Conservation (phyloP, 2,888 invertebrate genomes). For the Dusona sp. region DNA sequence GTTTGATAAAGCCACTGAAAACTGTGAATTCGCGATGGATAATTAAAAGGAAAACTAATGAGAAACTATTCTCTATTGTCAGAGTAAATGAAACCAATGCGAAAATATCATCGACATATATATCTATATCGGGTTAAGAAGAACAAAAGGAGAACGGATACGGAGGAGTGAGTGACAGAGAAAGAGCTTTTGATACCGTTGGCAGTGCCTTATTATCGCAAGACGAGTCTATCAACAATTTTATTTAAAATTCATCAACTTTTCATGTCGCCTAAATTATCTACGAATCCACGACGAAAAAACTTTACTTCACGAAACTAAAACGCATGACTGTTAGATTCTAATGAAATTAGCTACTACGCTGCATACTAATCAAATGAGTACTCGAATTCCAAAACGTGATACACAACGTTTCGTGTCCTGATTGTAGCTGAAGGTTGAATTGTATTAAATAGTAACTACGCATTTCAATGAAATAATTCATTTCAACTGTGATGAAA, state of each 20-base stretch:
- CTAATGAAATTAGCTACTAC: neutral
- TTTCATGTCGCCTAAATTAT: neutral
- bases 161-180: neutral
- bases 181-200: neutral
- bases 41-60: conserved; percentile 37
- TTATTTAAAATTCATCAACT: neutral
- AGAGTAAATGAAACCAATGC: conserved; percentile 1
- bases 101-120: conserved; percentile 2
- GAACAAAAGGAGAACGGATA: neutral
- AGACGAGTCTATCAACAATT: neutral
- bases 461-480: neutral
- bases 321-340: neutral
- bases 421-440: neutral
- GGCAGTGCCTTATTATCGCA: neutral
- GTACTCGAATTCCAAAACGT: neutral
- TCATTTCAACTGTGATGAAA: neutral
- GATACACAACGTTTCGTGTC: neutral
- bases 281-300: neutral
- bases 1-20: conserved; percentile 23
- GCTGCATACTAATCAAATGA: neutral
- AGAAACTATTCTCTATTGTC: conserved; percentile 19
- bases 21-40: conserved; percentile 24
- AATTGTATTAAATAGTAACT: neutral
- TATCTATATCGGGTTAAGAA: neutral
- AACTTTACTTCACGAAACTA: neutral